Percentiles rank a stretch among this genome's conserved stretches.
These are phyloP conservation scores for Meles meles DNA, from an alignment of 2,113 vertebrate species.

Conservation along the genomic window DNA sequence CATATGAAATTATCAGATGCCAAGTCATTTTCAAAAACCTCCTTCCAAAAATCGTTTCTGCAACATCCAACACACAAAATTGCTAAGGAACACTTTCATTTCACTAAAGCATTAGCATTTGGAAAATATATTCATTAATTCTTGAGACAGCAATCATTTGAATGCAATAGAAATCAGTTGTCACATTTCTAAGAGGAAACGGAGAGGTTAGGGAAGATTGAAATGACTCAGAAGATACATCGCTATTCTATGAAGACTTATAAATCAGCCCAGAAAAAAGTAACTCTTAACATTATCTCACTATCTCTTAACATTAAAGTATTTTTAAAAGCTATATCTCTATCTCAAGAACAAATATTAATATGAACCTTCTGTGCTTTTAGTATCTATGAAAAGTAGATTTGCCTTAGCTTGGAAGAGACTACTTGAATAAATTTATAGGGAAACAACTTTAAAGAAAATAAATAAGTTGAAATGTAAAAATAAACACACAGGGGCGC, in stretches of 20 bases:
- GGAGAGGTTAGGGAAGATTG: background rate
- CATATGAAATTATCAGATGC: background rate
- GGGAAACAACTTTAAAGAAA: background rate
- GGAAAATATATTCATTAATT: background rate
- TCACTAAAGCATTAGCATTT: conserved; percentile 16
- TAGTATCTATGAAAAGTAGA: background rate
- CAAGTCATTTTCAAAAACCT: background rate
- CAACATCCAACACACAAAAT: background rate
- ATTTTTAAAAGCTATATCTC: background rate
- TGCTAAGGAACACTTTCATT: conserved; percentile 10
- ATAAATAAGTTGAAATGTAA: background rate
- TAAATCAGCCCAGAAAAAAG: background rate
- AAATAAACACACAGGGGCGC: background rate
- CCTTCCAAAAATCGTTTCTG: background rate
- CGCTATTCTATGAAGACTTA: background rate
- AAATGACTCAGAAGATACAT: background rate
- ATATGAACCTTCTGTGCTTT: background rate
- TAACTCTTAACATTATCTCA: background rate
- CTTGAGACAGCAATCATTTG: background rate
- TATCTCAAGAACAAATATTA: background rate
- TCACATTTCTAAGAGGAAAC: conserved; percentile 3
- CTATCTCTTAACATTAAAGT: background rate
- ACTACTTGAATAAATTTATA: background rate
- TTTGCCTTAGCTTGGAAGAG: background rate
- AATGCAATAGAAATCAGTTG: conserved; percentile 15